Evolutionary conservation across 2,888 invertebrate species (phyloP).

Genomic region (Apamea crenata): DNA sequence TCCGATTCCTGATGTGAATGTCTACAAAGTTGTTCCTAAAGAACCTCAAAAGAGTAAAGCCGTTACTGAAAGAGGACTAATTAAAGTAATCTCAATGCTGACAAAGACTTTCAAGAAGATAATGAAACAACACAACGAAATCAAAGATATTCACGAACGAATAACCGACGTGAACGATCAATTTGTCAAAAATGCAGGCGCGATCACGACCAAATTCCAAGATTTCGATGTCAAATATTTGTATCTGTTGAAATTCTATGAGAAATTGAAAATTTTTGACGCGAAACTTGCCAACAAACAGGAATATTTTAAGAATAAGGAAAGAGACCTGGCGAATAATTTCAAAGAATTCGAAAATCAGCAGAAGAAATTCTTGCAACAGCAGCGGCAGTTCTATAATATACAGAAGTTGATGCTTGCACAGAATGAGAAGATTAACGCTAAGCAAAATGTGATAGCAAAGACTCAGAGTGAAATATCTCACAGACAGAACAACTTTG

Average conservation of each 20-base stretch:
- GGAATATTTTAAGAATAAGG: constrained; percentile 74
- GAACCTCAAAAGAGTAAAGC: constrained; percentile 71
- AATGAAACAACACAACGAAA: constrained; percentile 83
- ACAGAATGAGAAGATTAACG: constrained; percentile 85
- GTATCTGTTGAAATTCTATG: constrained; percentile 74
- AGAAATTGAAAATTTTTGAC: constrained; percentile 77
- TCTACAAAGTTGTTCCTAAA: constrained; percentile 78
- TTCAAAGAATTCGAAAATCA: constrained; percentile 82
- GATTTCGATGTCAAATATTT: constrained; percentile 82
- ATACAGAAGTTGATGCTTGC: constrained; percentile 83
- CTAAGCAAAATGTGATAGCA: constrained; percentile 82
- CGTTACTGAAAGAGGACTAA: constrained; percentile 81
- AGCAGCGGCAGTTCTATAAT: constrained; percentile 84
- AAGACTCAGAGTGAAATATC: constrained; percentile 86
- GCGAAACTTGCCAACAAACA: constrained; percentile 73
- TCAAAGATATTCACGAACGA: constrained; percentile 79
- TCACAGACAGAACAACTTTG: constrained; percentile 83
- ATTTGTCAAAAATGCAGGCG: constrained; percentile 74
- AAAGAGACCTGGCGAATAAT: constrained; percentile 77
- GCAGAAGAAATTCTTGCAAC: constrained; percentile 83
- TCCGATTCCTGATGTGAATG: constrained; percentile 71
- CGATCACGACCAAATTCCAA: constrained; percentile 75
- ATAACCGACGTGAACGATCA: constrained; percentile 76
- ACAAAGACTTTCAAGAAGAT: constrained; percentile 86
- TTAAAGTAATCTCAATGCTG: constrained; percentile 84